A percentile compares a stretch with the other conserved stretches of the same genome.
Evolutionary conservation across 2,888 invertebrate genomes (phyloP).

Genomic region (Lydus trimaculatus): DNA sequence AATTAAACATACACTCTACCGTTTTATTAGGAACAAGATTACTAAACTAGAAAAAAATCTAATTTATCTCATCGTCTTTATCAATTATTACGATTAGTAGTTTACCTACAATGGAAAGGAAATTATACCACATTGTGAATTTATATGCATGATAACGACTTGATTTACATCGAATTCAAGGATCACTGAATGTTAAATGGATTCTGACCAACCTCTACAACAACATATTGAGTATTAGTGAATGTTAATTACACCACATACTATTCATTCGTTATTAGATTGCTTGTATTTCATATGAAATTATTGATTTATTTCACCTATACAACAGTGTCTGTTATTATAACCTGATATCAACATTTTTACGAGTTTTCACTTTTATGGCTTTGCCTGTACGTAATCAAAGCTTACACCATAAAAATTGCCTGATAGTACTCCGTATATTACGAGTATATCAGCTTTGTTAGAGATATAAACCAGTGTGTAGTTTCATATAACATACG

Average conservation of each 20-base stretch:
- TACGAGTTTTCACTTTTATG: background rate
- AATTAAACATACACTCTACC: background rate
- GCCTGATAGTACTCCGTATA: background rate
- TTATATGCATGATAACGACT: conserved; percentile 7
- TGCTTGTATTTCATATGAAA: background rate
- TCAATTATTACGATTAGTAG: background rate
- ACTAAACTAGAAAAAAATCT: background rate
- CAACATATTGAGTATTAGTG: conserved; percentile 2
- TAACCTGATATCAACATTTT: background rate
- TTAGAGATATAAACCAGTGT: background rate
- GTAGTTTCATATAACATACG: background rate
- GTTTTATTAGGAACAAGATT: background rate
- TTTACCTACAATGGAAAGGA: background rate
- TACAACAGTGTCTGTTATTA: background rate
- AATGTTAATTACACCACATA: background rate
- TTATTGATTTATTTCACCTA: background rate
- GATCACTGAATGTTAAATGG: conserved; percentile 5
- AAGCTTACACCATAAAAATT: background rate
- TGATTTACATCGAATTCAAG: conserved; percentile 6
- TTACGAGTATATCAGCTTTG: background rate
- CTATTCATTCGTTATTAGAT: background rate
- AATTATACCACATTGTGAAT: background rate
- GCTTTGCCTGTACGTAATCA: background rate
- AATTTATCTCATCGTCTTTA: background rate
- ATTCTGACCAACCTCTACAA: conserved; percentile 3